Percentiles rank a stretch among this genome's conserved stretches.
phyloP scores from a whole-genome alignment of 2,113 vertebrate species.

The Aix galericulata region DNA sequence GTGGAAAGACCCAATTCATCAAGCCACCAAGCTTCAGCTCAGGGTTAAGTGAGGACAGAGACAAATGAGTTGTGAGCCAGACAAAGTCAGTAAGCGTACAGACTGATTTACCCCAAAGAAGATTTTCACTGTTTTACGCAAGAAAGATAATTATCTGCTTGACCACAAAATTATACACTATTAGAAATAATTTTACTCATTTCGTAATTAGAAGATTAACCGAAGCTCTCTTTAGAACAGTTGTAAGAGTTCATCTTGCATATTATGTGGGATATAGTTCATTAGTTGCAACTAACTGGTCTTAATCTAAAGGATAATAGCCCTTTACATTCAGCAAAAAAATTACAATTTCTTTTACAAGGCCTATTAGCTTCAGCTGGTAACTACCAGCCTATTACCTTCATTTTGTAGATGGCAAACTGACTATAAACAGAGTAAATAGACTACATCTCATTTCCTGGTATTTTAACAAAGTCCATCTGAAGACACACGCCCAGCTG shows the following conservation, averaged over 20 bases:
- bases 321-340: background rate
- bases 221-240: background rate
- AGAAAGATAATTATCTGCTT: constrained; percentile 10
- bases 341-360: background rate
- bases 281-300: background rate
- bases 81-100: background rate
- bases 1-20: background rate
- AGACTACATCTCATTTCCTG: rapidly evolving
- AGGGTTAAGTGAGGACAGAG: background rate
- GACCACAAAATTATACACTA: constrained; percentile 20
- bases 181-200: background rate
- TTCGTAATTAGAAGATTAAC: constrained; percentile 47
- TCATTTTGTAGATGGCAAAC: background rate
- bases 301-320: background rate
- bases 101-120: background rate
- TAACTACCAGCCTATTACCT: background rate
- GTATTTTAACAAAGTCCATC: background rate
- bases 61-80: rapidly evolving
- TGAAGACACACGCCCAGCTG: background rate
- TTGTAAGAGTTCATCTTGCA: background rate
- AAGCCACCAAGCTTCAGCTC: background rate
- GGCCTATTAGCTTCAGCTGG: background rate
- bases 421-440: background rate
- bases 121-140: background rate
- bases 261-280: background rate